Evolutionary conservation across 1,140 invertebrate species (phyloP).

Genomic region (Drosophila simulans): DNA sequence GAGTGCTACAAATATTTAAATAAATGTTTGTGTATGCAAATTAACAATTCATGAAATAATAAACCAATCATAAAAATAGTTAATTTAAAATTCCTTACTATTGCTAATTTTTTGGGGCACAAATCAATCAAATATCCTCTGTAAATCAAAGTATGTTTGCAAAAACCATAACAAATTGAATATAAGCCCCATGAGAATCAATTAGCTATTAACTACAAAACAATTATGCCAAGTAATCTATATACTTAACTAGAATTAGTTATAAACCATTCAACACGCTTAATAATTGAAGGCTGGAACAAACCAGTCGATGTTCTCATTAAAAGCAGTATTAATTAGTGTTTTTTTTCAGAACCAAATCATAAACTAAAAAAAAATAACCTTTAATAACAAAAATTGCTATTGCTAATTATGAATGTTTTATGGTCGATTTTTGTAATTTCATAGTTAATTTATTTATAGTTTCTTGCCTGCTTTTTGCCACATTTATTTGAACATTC

Average conservation of each 20-base stretch:
- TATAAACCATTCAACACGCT: constrained; percentile 3
- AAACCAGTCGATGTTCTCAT: constrained; percentile 32
- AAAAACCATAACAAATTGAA: constrained; percentile 7
- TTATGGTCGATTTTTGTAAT: constrained; percentile 23
- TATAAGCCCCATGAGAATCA: constrained; percentile 5
- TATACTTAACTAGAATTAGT: background rate
- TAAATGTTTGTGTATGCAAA: constrained; percentile 1
- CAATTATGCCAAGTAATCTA: background rate
- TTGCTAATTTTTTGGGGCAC: background rate
- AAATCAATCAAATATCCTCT: background rate
- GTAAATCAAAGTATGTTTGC: background rate
- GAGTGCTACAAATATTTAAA: background rate
- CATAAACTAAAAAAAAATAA: constrained; percentile 21
- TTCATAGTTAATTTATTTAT: constrained; percentile 22
- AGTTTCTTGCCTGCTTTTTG: constrained; percentile 17
- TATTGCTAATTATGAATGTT: constrained; percentile 48
- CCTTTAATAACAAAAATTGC: constrained; percentile 16
- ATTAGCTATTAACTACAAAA: constrained; percentile 20
- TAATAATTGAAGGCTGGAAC: constrained; percentile 27
- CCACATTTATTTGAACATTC: constrained; percentile 52
- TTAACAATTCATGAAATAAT: background rate
- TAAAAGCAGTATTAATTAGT: constrained; percentile 33
- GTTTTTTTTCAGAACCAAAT: background rate
- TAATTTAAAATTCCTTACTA: background rate
- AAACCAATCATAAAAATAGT: background rate